Evolutionary conservation across 2,797 vertebrate species (phyloP), one percentile per base, ranked within the genome.

Genomic region (Dallia pectoralis): DNA sequence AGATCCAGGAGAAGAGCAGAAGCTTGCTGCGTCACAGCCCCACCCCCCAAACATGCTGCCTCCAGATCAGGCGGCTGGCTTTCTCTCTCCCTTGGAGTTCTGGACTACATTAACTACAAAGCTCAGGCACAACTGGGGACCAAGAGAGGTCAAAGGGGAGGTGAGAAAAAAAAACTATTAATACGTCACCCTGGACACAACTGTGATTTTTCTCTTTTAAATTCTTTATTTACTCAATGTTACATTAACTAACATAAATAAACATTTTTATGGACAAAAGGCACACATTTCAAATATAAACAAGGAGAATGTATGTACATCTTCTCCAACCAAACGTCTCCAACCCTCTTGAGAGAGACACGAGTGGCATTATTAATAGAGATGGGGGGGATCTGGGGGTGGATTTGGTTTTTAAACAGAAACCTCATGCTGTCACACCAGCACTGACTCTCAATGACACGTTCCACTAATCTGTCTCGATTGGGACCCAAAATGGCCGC

Each of bases 201-300:
- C 14, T 30, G 66, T 78, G 16, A 64, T 82, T 89, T 44, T 90
- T 86, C 74, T 86, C 75, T 85, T 91, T 91, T 82, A 81, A 76
- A 81, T 84, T 87, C 78, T 92, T 93, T 93, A 92, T 93, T 94
- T 90, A 93, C 90, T 91, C 91, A 93, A 93, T 89, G 91, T 92
- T 91, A 94, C 92, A 92, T 93, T 96, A 96, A 95, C 93, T 95
- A 93, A 95, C 95, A 96, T 95, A 96, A 96, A 97, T 95, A 95
- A 94, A 94, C 91, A 91, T 93, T 93, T 92, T 95, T 95, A 94
- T 95, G 92, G 95, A 95, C 94, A 95, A 96, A 96, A 96, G 93
- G 94, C 95, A 96, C 94, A 93, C 93, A 90, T 90, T 92, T 93
- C 91, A 94, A 94, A 94, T 95, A 96, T 94, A 94, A 95, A 95